phyloP scores from a whole-genome alignment of 2,797 vertebrate species.

The Poliocrania exsul region DNA sequence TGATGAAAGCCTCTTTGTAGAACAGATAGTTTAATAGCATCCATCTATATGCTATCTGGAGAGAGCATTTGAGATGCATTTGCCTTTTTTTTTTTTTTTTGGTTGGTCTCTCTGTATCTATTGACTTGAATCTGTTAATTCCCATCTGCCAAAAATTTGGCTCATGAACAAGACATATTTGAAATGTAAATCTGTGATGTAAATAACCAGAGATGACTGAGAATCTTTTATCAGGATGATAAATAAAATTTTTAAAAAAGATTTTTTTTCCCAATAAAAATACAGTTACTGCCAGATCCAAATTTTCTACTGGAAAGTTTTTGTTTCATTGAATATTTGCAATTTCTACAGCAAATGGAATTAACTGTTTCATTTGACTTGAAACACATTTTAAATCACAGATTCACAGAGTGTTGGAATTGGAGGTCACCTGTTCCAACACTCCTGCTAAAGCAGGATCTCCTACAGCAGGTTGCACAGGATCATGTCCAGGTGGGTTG shows the following conservation, averaged over 20 bases:
- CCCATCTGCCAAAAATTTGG: constrained; percentile 34
- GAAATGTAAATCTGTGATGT: constrained; percentile 56
- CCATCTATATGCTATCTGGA: background rate
- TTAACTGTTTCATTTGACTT: background rate
- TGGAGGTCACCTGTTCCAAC: background rate
- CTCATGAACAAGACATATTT: background rate
- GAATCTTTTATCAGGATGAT: constrained; percentile 23
- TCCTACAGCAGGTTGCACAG: fast-evolving
- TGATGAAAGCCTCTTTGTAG: background rate
- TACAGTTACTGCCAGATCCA: background rate
- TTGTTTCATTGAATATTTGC: background rate
- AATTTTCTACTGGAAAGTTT: background rate
- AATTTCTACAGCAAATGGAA: background rate
- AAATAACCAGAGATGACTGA: constrained; percentile 8
- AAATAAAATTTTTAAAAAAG: background rate
- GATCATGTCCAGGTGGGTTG: background rate
- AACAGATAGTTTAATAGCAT: background rate
- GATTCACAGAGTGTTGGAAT: background rate
- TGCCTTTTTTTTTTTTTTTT: background rate
- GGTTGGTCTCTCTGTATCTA: background rate
- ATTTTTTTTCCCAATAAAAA: background rate
- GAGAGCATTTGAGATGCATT: background rate
- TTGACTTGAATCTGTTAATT: constrained; percentile 37
- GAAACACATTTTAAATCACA: background rate
- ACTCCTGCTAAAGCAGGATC: background rate